Evolutionary conservation across 2,113 vertebrate species (phyloP), one percentile per base, ranked within the genome.

Genomic region (Conger conger): DNA sequence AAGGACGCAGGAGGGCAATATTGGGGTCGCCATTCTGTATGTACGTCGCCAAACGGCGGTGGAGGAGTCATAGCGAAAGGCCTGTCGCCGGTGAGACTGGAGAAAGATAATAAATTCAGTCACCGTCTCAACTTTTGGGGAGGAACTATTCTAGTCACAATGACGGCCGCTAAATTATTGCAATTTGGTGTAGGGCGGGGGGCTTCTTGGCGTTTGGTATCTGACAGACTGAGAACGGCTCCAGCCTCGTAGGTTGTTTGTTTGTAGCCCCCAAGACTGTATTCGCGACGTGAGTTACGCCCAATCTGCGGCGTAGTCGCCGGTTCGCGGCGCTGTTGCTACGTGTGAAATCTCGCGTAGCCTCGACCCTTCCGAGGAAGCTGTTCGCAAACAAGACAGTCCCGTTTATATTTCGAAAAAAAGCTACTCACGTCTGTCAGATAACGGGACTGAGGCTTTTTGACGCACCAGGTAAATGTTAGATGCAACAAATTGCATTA

Each of bases 201-300:
- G 76, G 38, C 33, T 53, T 54, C 27, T 86, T n/a, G 23, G 20
- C 36, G n/a, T 36, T 18, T 57, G 33, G 36, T 45, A 68, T 87
- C 83, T 87, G 90, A 89, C 93, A 93, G 83, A 53, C 40, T 42
- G 42, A 78, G 37, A 37, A 20, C 18, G 76, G 76, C 20, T 30
- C 87, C 73, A 92, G 91, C 89, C 92, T 85, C 87, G 87, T 90
- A 88, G 86, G 92, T 91, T 93, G 93, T 94, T 94, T 94, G 92
- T 94, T 94, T 94, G 92, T 92, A 93, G 91, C 93, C 86, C 90
- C 89, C 90, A 85, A 93, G 92, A 91, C 92, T 93, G 91, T 93
- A 93, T 94, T 94, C 93, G 87, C 90, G 93, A 94, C 91, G 88
- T 35, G 88, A 87, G 76, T 91, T 94, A 93, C 94, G 94, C 84